Conservation (phyloP, 1,140 invertebrate species). For the Lordiphosa mommai region DNA sequence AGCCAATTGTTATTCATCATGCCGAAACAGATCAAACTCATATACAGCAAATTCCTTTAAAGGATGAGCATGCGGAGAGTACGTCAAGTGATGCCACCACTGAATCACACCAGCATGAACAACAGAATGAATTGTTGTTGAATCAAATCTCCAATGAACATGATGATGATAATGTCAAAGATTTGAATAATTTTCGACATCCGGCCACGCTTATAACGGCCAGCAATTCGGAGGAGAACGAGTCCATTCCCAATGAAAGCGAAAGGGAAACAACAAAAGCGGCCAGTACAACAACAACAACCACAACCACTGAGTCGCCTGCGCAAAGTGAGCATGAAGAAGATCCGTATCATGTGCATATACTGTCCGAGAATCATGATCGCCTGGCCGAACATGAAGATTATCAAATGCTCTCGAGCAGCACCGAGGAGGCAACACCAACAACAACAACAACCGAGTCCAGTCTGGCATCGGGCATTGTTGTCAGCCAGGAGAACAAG, state of each 20-base stretch:
- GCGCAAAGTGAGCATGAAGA: slow-evolving; percentile 45
- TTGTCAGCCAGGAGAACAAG: slow-evolving; percentile 67
- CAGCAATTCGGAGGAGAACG: slow-evolving; percentile 67
- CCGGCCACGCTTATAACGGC: slow-evolving; percentile 75
- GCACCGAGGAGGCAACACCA: slow-evolving; percentile 52
- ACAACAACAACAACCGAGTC: slow-evolving; percentile 32
- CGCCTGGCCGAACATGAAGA: slow-evolving; percentile 77
- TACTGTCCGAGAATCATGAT: slow-evolving; percentile 78
- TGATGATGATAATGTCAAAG: slow-evolving; percentile 63
- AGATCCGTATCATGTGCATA: slow-evolving; percentile 78
- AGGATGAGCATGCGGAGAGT: slow-evolving; percentile 60
- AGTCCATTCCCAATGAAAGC: slow-evolving; percentile 38
- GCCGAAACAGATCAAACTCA: slow-evolving; percentile 45
- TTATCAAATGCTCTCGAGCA: slow-evolving; percentile 77
- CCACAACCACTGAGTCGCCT: slow-evolving; percentile 10
- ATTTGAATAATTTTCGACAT: slow-evolving; percentile 76
- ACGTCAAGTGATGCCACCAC: slow-evolving; percentile 40
- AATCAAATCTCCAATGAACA: slow-evolving; percentile 70
- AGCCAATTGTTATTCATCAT: slow-evolving; percentile 12
- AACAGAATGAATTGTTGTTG: slow-evolving; percentile 48
- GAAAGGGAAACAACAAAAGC: slow-evolving; percentile 59
- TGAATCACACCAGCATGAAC: slow-evolving; percentile 32
- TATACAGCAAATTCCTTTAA: slow-evolving; percentile 59
- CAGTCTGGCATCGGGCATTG: slow-evolving; percentile 38
- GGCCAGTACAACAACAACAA: slow-evolving; percentile 21